Conservation (phyloP, 2,888 invertebrate genomes). For the Hemicrepidius hirtus region DNA sequence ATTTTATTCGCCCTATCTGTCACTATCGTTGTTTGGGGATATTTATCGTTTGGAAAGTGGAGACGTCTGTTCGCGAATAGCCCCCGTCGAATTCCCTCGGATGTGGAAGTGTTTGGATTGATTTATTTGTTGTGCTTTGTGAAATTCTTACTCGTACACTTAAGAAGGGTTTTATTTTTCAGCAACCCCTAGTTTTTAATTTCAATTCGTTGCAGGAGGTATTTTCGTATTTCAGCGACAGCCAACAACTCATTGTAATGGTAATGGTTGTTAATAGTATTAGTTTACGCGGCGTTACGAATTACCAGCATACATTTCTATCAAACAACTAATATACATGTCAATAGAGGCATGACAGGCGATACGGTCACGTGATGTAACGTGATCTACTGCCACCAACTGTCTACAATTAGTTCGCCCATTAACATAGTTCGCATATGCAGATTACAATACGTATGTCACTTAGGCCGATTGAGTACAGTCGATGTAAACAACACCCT, state of each 20-base stretch:
- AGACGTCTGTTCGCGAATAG: slow-evolving; percentile 57
- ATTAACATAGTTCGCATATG: slow-evolving; percentile 69
- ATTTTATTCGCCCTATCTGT: slow-evolving; percentile 68
- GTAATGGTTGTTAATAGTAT: slow-evolving; percentile 24
- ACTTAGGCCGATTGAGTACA: slow-evolving; percentile 40
- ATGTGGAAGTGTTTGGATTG: slow-evolving; percentile 49
- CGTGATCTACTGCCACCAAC: slow-evolving; percentile 64
- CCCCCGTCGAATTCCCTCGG: slow-evolving; percentile 49
- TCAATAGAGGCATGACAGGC: slow-evolving; percentile 65
- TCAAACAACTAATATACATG: slow-evolving; percentile 66
- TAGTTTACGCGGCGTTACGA: slow-evolving; percentile 37
- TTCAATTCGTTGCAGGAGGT: too few relatives aligned
- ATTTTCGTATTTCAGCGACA: too few relatives aligned
- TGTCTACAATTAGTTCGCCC: slow-evolving; percentile 68
- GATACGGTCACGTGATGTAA: slow-evolving; percentile 59
- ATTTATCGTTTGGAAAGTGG: slow-evolving; percentile 61
- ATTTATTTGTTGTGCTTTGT: slow-evolving; percentile 48
- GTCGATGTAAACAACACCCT: slow-evolving; percentile 10
- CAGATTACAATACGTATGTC: slow-evolving; percentile 60
- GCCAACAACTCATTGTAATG: neutral
- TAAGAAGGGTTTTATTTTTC: neutral
- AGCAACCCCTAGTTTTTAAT: neutral
- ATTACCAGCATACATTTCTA: slow-evolving; percentile 60
- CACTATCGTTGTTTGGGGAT: slow-evolving; percentile 66
- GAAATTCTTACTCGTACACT: neutral